Base-by-base conservation (phyloP, 2,113 vertebrate genomes). In the Cololabis saira region DNA sequence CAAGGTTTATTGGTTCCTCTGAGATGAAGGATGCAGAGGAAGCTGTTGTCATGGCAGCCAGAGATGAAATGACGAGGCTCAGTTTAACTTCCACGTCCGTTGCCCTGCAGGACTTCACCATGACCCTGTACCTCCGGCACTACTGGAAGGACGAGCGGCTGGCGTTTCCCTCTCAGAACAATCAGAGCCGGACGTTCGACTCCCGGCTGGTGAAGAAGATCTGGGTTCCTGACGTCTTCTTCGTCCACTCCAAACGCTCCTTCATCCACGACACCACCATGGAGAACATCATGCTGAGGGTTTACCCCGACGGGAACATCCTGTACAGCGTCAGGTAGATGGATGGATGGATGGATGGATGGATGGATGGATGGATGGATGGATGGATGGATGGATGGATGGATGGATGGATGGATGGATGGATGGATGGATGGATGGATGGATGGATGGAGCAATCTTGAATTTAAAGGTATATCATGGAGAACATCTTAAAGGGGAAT, bases 141-240 rank as follows among this genome's bases (percentile, higher is more conserved):
- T 98, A 97, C 90, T 99, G 96, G 97, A 96, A 97, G 76, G 96
- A 98, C 43, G 95, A 97, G 82, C 94, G 96, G 0, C 94, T 98
- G 65, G 93, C 95, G 5, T 99, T 98, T 82, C 94, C 76, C 5
- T 97, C 96, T 18, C 90, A 83, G 15, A 96, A 81, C 86, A 98
- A 98, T 81, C 92, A 85, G 91, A 99, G 96, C 33, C 91, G 96
- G 85, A 98, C 96, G 12, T 98, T 97, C 0, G 96, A 97, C 78
- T 94, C 95, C 0, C 92, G 96, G 45, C 85, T 98, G 61, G 95
- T 96, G 24, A 93, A 95, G 87, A 98, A 96, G 92, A 98, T 97
- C 63, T 98, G 96, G 95, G 95, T 97, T 0, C 95, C 96, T 2
- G 95, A 97, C 41, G 94, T 97, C 47, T 97, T 97, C 90, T 98